Evolutionary conservation across 2,113 vertebrate genomes (phyloP).

Genomic region (Micronycteris hirsuta): DNA sequence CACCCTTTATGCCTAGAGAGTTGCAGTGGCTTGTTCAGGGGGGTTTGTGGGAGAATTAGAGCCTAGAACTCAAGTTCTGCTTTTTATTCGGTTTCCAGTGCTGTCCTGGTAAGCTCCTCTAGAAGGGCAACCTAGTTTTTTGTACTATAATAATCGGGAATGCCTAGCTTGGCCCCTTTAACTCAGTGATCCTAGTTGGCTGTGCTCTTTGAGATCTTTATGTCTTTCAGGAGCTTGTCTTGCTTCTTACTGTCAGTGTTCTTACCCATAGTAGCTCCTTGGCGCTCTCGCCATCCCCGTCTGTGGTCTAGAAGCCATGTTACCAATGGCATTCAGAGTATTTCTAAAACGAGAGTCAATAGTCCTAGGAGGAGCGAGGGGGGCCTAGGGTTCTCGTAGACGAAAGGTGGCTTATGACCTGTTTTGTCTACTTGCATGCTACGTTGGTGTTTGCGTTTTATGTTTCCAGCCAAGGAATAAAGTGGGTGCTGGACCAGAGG

Average conservation of each 20-base stretch:
- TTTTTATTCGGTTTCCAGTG: neutral
- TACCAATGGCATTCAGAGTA: neutral
- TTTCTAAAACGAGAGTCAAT: neutral
- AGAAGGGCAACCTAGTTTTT: neutral
- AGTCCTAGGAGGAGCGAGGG: neutral
- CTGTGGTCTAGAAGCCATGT: neutral
- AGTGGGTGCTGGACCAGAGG: neutral
- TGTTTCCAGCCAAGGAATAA: slow-evolving; percentile 27
- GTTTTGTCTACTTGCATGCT: slow-evolving; percentile 26
- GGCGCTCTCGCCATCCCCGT: neutral
- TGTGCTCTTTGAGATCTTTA: neutral
- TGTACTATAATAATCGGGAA: neutral
- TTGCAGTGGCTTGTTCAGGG: neutral
- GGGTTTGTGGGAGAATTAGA: neutral
- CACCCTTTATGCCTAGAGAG: neutral
- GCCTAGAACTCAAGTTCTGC: neutral
- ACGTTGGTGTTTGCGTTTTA: neutral
- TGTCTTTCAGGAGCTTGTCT: neutral
- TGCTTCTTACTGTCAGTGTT: neutral
- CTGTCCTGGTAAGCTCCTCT: neutral
- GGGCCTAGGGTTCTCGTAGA: neutral
- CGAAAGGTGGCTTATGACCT: neutral
- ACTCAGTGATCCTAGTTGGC: neutral
- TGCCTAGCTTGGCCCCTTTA: neutral
- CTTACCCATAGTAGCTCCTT: neutral